Conservation (phyloP, 2,888 invertebrate species). For the Prosopocoilus inquinatus region DNA sequence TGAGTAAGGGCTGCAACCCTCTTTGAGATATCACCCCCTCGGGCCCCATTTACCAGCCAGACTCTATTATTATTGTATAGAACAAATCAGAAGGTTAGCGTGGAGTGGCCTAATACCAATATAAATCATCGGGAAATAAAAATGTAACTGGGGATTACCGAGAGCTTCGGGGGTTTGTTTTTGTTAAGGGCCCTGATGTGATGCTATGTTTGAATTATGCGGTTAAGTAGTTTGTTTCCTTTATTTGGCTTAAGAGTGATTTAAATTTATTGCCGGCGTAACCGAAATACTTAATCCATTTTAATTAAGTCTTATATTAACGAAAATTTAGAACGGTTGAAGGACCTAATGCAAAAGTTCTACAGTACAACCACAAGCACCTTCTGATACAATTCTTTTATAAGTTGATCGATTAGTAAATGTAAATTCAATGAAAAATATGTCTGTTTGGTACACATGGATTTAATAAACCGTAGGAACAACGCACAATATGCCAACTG, state of each 20-base stretch:
- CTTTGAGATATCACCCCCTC: slow-evolving; percentile 51
- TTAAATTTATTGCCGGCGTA: neutral
- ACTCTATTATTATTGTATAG: slow-evolving; percentile 55
- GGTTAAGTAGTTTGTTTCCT: slow-evolving; percentile 32
- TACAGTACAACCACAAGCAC: too few species aligned
- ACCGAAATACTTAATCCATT: too few species aligned
- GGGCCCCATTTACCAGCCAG: slow-evolving; percentile 51
- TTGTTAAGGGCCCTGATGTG: slow-evolving; percentile 24
- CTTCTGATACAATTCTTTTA: too few species aligned
- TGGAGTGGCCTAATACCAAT: slow-evolving; percentile 50
- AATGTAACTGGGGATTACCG: slow-evolving; percentile 42
- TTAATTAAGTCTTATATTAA: too few species aligned
- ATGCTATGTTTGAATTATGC: slow-evolving; percentile 23
- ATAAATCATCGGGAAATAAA: slow-evolving; percentile 52
- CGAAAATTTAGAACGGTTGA: too few species aligned
- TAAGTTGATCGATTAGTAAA: too few species aligned
- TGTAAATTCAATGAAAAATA: too few species aligned
- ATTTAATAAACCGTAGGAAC: too few species aligned
- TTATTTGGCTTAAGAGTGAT: slow-evolving; percentile 20
- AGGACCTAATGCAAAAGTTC: too few species aligned
- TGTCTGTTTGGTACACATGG: too few species aligned
- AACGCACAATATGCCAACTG: too few species aligned
- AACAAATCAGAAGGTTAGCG: slow-evolving; percentile 53
- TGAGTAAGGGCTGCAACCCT: slow-evolving; percentile 42
- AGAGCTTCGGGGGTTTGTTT: slow-evolving; percentile 25